Percentiles rank a stretch among this genome's conserved stretches.
Conservation (phyloP, 2,888 invertebrate species). For the Abscondita cerata region DNA sequence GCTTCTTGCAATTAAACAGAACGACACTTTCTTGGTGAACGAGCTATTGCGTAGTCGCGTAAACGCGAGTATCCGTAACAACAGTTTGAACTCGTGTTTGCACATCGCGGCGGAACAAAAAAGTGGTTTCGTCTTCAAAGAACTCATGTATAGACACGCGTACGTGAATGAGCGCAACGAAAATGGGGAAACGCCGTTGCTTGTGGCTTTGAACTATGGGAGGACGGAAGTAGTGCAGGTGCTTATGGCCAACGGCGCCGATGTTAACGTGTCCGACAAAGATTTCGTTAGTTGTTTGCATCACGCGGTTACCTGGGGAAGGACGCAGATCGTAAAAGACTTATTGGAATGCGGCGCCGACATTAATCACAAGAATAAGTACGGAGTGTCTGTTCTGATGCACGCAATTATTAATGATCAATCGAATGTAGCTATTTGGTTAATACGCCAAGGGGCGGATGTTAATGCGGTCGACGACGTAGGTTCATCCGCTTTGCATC, state of each 20-base stretch:
- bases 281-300: neutral
- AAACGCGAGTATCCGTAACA: neutral
- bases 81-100: neutral
- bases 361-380: neutral
- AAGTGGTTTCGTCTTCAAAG: too few relatives aligned
- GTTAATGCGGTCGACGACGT: neutral
- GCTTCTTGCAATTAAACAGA: neutral
- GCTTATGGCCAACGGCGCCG: neutral
- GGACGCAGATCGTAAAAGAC: neutral
- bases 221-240: too few relatives aligned
- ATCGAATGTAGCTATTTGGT: neutral
- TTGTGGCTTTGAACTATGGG: neutral
- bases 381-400: neutral
- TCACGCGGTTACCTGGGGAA: neutral
- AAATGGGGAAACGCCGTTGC: neutral
- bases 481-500: neutral
- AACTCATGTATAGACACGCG: neutral
- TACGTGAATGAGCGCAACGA: neutral
- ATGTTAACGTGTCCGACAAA: neutral
- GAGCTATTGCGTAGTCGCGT: neutral
- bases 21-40: neutral
- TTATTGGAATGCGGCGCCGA: neutral
- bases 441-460: neutral
- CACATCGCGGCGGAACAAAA: neutral
- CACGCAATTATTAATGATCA: neutral